Conservation (phyloP, 2,797 vertebrate genomes). For the Hirundo rustica region DNA sequence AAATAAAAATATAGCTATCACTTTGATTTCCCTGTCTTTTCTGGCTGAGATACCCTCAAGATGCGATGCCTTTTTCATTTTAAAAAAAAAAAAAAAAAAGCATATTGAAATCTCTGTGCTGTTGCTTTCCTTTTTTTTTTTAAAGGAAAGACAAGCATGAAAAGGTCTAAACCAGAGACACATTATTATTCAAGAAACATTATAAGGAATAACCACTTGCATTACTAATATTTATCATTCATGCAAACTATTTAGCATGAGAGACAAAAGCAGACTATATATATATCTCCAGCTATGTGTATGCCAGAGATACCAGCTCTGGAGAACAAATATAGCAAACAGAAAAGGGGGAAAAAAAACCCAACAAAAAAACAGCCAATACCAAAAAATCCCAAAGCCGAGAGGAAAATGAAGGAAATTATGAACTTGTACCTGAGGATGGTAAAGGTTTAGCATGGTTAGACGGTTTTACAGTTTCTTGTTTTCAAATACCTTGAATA, state of each 20-base stretch:
- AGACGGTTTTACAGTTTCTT: not conserved
- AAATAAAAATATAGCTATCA: not conserved
- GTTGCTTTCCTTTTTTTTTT: not conserved
- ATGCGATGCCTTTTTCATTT: not conserved
- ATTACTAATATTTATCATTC: conserved; percentile 36
- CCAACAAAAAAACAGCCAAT: fast-evolving
- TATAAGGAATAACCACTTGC: not conserved
- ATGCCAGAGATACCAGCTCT: not conserved
- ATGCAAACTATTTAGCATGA: not conserved
- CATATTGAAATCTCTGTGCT: not conserved
- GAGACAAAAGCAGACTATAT: conserved; percentile 8
- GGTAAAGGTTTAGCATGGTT: not conserved
- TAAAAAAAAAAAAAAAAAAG: not conserved
- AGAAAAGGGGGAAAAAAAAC: fast-evolving
- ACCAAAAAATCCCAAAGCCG: not conserved
- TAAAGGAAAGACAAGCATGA: conserved; percentile 2
- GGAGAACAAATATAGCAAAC: not conserved
- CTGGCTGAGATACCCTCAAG: not conserved
- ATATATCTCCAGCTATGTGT: not conserved
- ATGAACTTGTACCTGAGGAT: not conserved
- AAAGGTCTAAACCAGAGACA: not conserved
- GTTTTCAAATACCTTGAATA: not conserved
- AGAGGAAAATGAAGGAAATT: not conserved
- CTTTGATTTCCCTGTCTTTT: conserved; percentile 32
- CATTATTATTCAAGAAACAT: conserved; percentile 13